phyloP scores from a whole-genome alignment of 2,888 invertebrate genomes.

The Ischnura elegans region DNA sequence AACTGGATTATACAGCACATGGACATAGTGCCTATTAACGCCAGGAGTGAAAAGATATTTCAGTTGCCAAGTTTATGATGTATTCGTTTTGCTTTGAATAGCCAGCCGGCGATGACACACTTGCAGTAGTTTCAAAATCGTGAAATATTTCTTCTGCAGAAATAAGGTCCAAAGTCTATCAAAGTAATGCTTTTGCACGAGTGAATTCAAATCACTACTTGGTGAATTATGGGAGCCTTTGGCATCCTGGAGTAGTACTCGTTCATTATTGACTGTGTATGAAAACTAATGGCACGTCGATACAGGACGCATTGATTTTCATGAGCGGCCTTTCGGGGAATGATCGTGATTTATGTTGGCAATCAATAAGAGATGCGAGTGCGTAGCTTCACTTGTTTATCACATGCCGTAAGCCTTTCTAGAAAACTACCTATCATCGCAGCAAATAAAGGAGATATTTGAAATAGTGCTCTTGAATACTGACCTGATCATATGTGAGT shows the following conservation, averaged over 20 bases:
- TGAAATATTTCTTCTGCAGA: no score
- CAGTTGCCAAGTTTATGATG: no score
- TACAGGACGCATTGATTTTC: not conserved
- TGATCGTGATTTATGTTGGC: not conserved
- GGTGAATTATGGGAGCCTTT: not conserved
- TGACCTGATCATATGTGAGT: no score
- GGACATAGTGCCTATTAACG: no score
- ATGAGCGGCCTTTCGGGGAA: not conserved
- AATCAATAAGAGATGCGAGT: not conserved
- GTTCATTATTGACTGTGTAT: not conserved
- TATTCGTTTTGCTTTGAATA: no score
- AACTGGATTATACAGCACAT: no score
- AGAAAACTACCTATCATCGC: not conserved
- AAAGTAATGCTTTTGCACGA: no score
- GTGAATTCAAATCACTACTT: not conserved
- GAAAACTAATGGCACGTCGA: not conserved
- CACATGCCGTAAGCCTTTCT: not conserved
- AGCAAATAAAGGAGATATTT: not conserved
- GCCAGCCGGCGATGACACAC: no score
- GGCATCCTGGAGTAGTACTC: no score
- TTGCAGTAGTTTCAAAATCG: no score
- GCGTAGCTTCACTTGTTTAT: not conserved
- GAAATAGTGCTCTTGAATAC: not conserved
- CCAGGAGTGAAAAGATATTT: no score
- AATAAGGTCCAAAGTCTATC: no score